Evolutionary conservation across 2,888 invertebrate genomes (phyloP), one percentile per base, ranked within the genome.

Genomic region (Agrypnus murinus): DNA sequence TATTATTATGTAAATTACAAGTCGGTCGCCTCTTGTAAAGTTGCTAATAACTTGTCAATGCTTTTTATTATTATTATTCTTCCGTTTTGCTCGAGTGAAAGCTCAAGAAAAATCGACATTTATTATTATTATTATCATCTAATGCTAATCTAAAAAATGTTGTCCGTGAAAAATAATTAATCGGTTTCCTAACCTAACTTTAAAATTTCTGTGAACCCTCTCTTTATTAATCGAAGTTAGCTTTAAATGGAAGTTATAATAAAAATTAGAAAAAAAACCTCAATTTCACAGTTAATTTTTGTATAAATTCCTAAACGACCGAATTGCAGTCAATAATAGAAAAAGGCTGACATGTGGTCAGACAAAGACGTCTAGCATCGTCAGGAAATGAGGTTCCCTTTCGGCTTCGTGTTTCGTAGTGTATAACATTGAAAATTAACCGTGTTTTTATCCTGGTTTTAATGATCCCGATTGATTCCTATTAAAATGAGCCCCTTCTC

Each of bases 341-440:
- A 69, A 59, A 48, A 66, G 58, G n/a, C 71, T 71, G 75, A 74
- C 74, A 74, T 75, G 72, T 75, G 75, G 59, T 65, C 67, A 65
- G 48, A 64, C 62, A 62, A 62, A 73, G 65, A 67, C 48, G 64
- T 64, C 62, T 60, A 45, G 32, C 38, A 31, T 60, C 50, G 60
- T 25, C 60, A 72, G 66, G 63, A 73, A 73, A 64, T 72, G 72
- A 74, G 75, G 65, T 74, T 71, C 25, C 25, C 73, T 73, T 71
- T 69, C 71, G 58, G 70, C n/a, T n/a, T n/a, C 63, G 45, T 57
- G 48, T 58, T n/a, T 64, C 25, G 25, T 25, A n/a, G n/a, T 5
- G 25, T 25, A 25, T 25, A 25, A 45, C 62, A 57, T 63, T 57
- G 64, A 40, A 53, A 59, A 73, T 71, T 71, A 73, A 69, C 59